Percentiles rank a stretch among this genome's conserved stretches.
phyloP scores from a whole-genome alignment of 2,797 vertebrate species.

The Propithecus deckenii region DNA sequence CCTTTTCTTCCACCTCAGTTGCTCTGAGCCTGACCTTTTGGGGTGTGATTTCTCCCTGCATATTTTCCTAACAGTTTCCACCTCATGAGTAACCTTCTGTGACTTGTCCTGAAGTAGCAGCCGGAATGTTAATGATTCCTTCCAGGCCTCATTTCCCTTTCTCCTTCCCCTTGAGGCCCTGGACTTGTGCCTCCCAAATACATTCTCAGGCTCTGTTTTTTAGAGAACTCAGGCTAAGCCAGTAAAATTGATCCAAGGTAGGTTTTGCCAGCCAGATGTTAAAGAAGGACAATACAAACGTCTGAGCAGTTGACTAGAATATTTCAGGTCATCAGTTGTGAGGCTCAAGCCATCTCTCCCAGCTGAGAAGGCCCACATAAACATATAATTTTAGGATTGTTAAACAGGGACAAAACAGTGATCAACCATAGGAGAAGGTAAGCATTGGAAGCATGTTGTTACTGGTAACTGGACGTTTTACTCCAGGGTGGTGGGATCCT shows the following conservation, averaged over 20 bases:
- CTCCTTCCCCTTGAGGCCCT: not conserved
- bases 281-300: not conserved
- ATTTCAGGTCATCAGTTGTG: not conserved
- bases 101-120: not conserved
- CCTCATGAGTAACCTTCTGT: not conserved
- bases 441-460: not conserved
- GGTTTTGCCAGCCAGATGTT: not conserved
- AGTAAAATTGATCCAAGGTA: not conserved
- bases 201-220: not conserved
- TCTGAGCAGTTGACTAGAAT: not conserved
- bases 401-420: not conserved
- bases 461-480: not conserved
- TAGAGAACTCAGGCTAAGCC: not conserved
- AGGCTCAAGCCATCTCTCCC: not conserved
- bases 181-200: not conserved
- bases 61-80: not conserved
- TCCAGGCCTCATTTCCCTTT: not conserved
- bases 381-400: not conserved
- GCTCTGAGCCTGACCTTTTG: not conserved
- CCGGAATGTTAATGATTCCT: not conserved
- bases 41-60: not conserved
- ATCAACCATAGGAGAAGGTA: not conserved
- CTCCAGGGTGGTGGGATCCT: not conserved
- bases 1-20: not conserved
- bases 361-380: not conserved